A percentile compares a stretch with the other conserved stretches of the same genome.
Conservation (phyloP, 2,797 vertebrate species). For the Lacerta bilineata region DNA sequence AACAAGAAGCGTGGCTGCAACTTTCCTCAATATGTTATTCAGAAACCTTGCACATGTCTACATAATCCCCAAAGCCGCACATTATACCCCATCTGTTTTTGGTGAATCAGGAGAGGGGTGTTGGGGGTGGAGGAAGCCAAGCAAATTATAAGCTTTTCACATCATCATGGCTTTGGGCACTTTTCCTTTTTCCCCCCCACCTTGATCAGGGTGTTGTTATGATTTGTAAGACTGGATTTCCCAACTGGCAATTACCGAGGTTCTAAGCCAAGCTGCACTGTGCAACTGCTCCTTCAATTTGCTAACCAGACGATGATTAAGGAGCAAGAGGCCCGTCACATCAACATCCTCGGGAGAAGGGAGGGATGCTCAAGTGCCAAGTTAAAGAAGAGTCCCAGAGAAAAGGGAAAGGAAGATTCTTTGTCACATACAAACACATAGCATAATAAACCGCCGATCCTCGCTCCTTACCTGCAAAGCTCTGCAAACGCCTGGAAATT, state of each 20-base stretch:
- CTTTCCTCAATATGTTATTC: not conserved
- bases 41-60: constrained; percentile 2
- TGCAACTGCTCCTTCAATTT: not conserved
- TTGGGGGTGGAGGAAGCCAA: not conserved
- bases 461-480: constrained; percentile 90
- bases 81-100: not conserved
- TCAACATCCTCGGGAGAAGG: too few species aligned
- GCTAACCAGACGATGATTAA: not conserved
- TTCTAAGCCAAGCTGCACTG: not conserved
- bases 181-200: too few species aligned
- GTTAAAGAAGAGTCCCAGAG: not conserved
- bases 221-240: not conserved
- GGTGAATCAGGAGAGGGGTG: not conserved
- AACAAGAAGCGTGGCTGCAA: not conserved
- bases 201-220: not conserved
- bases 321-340: not conserved
- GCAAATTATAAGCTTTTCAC: constrained; percentile 9
- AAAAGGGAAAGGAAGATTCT: too few species aligned
- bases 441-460: not conserved
- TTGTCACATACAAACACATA: not conserved
- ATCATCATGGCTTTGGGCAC: not conserved
- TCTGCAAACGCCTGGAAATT: constrained; percentile 98
- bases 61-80: constrained; percentile 11
- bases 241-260: not conserved
- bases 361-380: not conserved